Percentiles rank a stretch among this genome's conserved stretches.
Conservation (phyloP, 1,140 invertebrate genomes). For the Monomorium pharaonis region DNA sequence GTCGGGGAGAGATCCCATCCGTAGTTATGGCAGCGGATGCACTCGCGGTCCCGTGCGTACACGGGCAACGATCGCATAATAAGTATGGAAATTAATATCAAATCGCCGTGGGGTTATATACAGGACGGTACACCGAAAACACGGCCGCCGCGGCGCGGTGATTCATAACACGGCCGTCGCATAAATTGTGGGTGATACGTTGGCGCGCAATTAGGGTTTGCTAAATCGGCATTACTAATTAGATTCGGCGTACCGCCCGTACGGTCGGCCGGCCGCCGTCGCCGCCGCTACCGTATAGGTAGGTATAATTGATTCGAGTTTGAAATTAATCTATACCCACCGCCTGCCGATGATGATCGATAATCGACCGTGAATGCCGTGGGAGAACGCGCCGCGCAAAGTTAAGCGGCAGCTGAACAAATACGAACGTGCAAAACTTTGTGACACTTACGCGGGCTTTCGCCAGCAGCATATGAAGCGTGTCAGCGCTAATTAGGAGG, state of each 20-base stretch:
- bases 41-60: not conserved
- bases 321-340: conserved; percentile 76
- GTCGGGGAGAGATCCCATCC: not conserved
- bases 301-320: conserved; percentile 80
- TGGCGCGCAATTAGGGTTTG: conserved; percentile 79
- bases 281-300: conserved; percentile 33
- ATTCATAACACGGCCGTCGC: conserved; percentile 74
- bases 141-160: conserved; percentile 39
- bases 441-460: not conserved
- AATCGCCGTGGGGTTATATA: conserved; percentile 50
- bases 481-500: not conserved
- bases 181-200: conserved; percentile 79
- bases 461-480: not conserved
- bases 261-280: conserved; percentile 45
- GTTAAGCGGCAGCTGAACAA: not conserved
- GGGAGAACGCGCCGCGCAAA: not conserved
- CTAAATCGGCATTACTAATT: conserved; percentile 80
- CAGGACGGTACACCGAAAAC: conserved; percentile 58
- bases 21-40: conserved; percentile 14
- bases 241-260: conserved; percentile 73
- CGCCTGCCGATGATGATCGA: conserved; percentile 69
- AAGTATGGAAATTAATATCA: conserved; percentile 71
- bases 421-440: not conserved
- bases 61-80: conserved; percentile 44
- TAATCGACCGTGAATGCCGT: conserved; percentile 57